Base-by-base conservation (phyloP, 1,140 invertebrate species). In the Galleria mellonella region DNA sequence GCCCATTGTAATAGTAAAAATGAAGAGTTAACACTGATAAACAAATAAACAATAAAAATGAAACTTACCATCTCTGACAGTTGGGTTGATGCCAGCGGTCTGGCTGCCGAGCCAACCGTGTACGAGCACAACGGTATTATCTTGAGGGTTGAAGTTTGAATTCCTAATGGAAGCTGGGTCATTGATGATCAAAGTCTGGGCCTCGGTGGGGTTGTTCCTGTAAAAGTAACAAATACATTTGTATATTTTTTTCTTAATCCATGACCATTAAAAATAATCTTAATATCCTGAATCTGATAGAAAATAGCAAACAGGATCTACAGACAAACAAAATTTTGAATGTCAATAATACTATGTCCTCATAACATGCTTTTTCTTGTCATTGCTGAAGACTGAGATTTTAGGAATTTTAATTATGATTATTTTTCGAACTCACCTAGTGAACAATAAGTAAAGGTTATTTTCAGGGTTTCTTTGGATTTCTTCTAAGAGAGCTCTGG, bases 51-150 rank as follows among this genome's bases (percentile, higher is more conserved):
- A n/a, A n/a, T n/a, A n/a, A n/a, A 23, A 9, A 37, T 17, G 8
- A 17, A 17, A 28, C 33, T 35, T 48, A 72, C 60, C 64, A 33
- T 63, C 49, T 57, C 64, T 60, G 36, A 72, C 61, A 5, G 39
- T 29, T 17, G 60, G 50, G 40, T 72, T 72, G 8, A 62, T 27
- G 9, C 51, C 51, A 28, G 57, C 54, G 6, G 62, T 47, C 30
- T 56, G 48, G 29, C 61, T 69, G 50, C 62, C 58, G 6, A 69
- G 45, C 69, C 69, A 72, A 11, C 69, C 69, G 44, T 72, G 69
- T 31, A 36, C 55, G 6, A 72, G 33, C 0, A 72, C 58, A 4
- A 69, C 43, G 2, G 60, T 69, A 5, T 56, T 55, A 2, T 49
- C 32, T 2, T 42, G 39, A 0, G 58, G 44, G 47, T 72, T 59